Base-by-base conservation (phyloP, 2,113 vertebrate species). In the Passer domesticus region DNA sequence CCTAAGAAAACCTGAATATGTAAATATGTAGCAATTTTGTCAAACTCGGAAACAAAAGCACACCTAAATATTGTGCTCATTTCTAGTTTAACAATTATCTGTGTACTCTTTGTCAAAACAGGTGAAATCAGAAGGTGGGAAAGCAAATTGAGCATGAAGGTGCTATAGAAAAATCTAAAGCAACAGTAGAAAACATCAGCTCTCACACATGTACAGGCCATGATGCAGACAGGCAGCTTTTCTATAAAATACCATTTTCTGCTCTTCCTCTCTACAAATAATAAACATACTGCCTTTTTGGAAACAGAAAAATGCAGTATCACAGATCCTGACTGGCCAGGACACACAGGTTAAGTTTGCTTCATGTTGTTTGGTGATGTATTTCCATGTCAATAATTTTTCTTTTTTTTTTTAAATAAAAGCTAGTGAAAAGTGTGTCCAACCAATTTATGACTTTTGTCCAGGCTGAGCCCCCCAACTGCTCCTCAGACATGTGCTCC, bases 301-400 rank as follows among this genome's bases (percentile, higher is more conserved):
- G 8, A 23, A 64, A n/a, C 12, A 78, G 31, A 75, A 83, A 68
- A 83, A 66, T 4, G 11, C 15, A 58, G 37, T 20, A 58, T 50
- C 59, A 35, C 23, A 67, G 7, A 50, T 18, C 7, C 3, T 44
- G 53, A 94, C n/a, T 50, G 81, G 55, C 24, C 83, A 82, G 63
- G 86, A 91, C 49, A 85, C 44, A 95, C 91, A 97, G 93, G 90
- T 96, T 94, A 94, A 84, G 44, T 90, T 96, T 90, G 84, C 49
- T 95, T 95, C 23, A 5, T 3, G 13, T 21, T 75, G 19, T 39
- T 72, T 13, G 30, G 22, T 17, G 24, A 68, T 11, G 15, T 10
- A n/a, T 30, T 85, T 55, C 49, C 30, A 53, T 11, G 58, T 35
- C 44, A 46, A 24, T 22, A 17, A 8, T 37, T 39, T 16, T 17